Base-by-base conservation (phyloP, 2,888 invertebrate species). In the Acleris cristana region DNA sequence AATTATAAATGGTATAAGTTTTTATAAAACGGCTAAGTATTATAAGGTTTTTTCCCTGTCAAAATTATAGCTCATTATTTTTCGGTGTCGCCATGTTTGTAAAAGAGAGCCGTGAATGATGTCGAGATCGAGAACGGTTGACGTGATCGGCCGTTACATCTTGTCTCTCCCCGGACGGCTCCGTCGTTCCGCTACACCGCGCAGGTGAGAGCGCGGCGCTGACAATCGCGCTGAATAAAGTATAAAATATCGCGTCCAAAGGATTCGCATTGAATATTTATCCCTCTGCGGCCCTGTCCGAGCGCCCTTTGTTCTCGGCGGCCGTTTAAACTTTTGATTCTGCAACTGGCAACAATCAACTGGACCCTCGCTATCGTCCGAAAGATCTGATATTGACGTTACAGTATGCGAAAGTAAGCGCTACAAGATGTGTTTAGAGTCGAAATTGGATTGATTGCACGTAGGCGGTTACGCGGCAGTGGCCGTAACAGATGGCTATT, bases 321-420 rank as follows among this genome's bases (percentile, higher is more conserved):
- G 82, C 88, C 92, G 92, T 92, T 92, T 92, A 92, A 92, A 92
- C 91, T 92, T 92, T 92, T 91, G 90, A 92, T 92, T 91, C 91
- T 90, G 92, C 91, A 91, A 90, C 90, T 87, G 89, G 89, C 89
- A 89, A 91, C 88, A 91, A 85, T 89, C 86, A 88, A 90, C 91
- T 90, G 91, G 92, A 92, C 92, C 92, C 90, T 87, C 82, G 75
- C 78, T 83, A 85, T 85, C 81, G 79, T 82, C 80, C 80, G 82
- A 84, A 83, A 82, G 78, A 78, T 75, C 80, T 72, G 74, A 81
- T 72, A 71, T 67, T 19, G 6, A n/a, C n/a, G 14, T 6, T 3
- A 1, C 23, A 40, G n/a, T 45, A 69, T 8, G 26, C 26, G 64
- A 81, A 81, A 77, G n/a, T 73, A 63, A 70, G 70, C 81, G 72